Conservation (phyloP, 2,113 vertebrate genomes). For the Ptilorrhoa leucosticta region DNA sequence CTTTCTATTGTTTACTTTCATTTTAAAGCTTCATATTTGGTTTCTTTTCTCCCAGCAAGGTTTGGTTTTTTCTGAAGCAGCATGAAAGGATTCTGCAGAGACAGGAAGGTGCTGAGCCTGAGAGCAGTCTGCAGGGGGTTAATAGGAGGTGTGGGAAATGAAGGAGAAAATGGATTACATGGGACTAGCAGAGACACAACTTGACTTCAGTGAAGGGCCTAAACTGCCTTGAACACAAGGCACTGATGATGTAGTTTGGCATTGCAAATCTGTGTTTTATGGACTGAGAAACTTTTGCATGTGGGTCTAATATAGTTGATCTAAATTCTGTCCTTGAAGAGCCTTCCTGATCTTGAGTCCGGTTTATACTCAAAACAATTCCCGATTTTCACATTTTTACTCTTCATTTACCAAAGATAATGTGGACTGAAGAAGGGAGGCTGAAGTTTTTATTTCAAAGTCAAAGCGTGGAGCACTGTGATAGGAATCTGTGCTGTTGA, state of each 20-base stretch:
- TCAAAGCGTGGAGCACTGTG: background rate
- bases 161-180: background rate
- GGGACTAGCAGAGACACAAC: background rate
- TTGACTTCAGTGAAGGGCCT: background rate
- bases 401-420: background rate
- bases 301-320: background rate
- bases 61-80: background rate
- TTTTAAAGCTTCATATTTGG: background rate
- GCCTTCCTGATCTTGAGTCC: background rate
- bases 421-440: background rate
- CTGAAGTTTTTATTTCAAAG: background rate
- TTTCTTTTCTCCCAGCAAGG: background rate
- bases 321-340: background rate
- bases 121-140: background rate
- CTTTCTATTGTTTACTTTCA: background rate
- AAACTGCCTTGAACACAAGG: background rate
- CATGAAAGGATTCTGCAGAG: background rate
- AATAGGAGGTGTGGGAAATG: background rate
- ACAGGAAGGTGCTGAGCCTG: background rate
- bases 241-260: background rate
- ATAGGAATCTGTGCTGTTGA: background rate
- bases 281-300: background rate
- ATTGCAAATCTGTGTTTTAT: background rate
- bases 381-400: background rate
- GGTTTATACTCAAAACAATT: background rate